phyloP scores from a whole-genome alignment of 2,113 vertebrate species.

The Tachuris rubrigastra region DNA sequence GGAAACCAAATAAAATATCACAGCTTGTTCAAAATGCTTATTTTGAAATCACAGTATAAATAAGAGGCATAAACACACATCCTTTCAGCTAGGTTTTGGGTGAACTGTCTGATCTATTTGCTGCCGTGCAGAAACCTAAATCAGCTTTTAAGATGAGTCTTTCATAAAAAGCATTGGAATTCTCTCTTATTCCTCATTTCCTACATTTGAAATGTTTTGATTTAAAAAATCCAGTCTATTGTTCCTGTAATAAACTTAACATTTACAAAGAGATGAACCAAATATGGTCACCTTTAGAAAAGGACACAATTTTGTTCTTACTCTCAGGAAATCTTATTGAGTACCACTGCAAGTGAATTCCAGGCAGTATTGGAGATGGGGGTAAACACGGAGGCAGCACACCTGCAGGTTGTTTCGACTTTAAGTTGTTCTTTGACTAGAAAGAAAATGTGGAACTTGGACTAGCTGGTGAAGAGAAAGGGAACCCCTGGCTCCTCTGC shows the following conservation, averaged over 20 bases:
- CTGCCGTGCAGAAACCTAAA: neutral
- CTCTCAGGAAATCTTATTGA: neutral
- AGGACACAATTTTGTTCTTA: neutral
- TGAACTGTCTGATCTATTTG: neutral
- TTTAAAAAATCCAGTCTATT: neutral
- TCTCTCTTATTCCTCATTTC: neutral
- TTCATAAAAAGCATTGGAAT: neutral
- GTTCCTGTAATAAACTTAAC: neutral
- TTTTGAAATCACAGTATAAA: slow-evolving; percentile 46
- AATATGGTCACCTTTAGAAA: neutral
- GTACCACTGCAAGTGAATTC: neutral
- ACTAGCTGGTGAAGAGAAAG: neutral
- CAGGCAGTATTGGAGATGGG: neutral
- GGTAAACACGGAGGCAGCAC: neutral
- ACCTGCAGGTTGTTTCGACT: neutral
- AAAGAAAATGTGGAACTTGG: neutral
- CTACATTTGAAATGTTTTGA: neutral
- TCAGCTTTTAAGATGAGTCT: slow-evolving; percentile 15
- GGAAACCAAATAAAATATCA: slow-evolving; percentile 58
- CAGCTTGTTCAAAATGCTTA: slow-evolving; percentile 39
- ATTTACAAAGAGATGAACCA: neutral
- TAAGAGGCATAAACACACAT: neutral
- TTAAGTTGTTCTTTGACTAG: neutral
- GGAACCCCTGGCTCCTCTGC: neutral
- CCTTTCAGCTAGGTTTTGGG: slow-evolving; percentile 18